phyloP scores from a whole-genome alignment of 2,888 invertebrate species.

The Chelonus formosanus region DNA sequence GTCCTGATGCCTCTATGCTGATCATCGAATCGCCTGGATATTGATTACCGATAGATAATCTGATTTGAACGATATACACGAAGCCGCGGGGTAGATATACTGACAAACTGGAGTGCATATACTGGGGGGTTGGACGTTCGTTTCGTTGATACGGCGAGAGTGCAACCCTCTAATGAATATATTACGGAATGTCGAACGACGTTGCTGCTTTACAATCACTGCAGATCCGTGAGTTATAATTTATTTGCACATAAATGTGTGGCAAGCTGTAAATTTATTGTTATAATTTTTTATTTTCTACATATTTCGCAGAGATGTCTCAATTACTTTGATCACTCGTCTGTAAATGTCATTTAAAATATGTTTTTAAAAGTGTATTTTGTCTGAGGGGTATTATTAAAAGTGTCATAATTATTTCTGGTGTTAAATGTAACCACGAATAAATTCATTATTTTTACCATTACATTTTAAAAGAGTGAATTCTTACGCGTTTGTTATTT shows the following conservation, averaged over 20 bases:
- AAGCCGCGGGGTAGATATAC: constrained; percentile 30
- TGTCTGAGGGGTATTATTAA: no score
- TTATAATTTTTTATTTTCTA: background rate
- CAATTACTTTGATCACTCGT: no score
- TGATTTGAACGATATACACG: constrained; percentile 51
- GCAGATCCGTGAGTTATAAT: constrained; percentile 44
- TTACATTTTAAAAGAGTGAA: no score
- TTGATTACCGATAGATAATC: constrained; percentile 59
- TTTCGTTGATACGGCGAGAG: constrained; percentile 39
- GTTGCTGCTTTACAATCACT: constrained; percentile 50
- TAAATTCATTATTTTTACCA: no score
- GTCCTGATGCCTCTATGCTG: constrained; percentile 34
- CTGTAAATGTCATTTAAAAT: no score
- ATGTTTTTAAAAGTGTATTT: no score
- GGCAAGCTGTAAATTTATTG: background rate
- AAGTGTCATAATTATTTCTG: no score
- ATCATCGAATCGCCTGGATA: constrained; percentile 52
- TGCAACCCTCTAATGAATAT: constrained; percentile 57
- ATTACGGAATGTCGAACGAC: constrained; percentile 52
- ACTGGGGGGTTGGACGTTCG: constrained; percentile 37
- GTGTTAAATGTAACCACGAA: no score
- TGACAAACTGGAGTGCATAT: constrained; percentile 36
- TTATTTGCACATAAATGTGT: background rate
- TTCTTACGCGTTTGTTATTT: no score
- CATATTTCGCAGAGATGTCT: no score